phyloP scores from a whole-genome alignment of 1,140 invertebrate species.

The Pseudomyrmex pallidus region DNA sequence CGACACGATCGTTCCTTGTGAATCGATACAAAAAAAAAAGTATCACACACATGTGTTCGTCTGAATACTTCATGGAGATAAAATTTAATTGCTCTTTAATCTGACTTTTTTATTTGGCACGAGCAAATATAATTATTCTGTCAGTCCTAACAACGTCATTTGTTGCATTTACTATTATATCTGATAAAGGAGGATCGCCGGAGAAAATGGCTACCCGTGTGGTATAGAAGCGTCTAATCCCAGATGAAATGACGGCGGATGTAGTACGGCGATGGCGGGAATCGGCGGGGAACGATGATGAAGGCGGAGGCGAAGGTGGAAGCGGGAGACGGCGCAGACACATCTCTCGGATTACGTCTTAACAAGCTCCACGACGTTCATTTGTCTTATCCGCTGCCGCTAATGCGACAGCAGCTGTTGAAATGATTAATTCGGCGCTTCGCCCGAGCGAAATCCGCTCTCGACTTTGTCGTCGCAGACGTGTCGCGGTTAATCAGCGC shows the following conservation, averaged over 20 bases:
- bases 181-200: constrained; percentile 72
- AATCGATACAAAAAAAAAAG: background rate
- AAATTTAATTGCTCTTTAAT: too few relatives aligned
- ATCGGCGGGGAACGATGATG: constrained; percentile 12
- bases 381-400: constrained; percentile 85
- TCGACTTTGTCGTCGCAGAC: constrained; percentile 43
- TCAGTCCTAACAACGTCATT: too few relatives aligned
- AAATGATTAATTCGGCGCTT: constrained; percentile 84
- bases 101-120: too few relatives aligned
- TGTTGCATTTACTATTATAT: background rate
- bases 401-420: constrained; percentile 84
- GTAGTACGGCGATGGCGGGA: constrained; percentile 50
- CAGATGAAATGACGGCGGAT: constrained; percentile 77
- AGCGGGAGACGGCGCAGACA: constrained; percentile 77
- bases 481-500: constrained; percentile 67
- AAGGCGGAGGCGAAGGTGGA: constrained; percentile 67
- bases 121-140: too few relatives aligned
- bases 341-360: constrained; percentile 85
- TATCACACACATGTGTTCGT: background rate
- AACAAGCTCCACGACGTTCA: constrained; percentile 85
- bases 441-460: background rate
- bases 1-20: constrained; percentile 19
- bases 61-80: background rate
- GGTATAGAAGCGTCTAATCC: constrained; percentile 79
- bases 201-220: constrained; percentile 78